Percentiles rank a stretch among this genome's conserved stretches.
These are phyloP conservation scores for Polyodon spathula DNA, from an alignment of 2,113 vertebrate genomes.

Conservation along the genomic window DNA sequence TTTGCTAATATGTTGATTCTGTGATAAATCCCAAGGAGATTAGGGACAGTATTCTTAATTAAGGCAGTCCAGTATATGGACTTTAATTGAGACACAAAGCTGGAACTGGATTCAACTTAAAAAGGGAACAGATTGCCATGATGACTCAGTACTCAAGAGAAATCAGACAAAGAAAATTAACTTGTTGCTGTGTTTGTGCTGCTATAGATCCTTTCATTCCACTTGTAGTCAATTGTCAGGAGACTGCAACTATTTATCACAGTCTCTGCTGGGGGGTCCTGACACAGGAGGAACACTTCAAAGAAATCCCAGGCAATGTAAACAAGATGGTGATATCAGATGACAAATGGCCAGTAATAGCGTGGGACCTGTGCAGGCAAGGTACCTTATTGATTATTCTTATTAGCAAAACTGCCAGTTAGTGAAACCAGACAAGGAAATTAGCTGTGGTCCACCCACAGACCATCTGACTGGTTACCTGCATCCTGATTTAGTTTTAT, in stretches of 20 bases:
- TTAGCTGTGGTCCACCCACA: constrained; percentile 51
- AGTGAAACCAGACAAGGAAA: constrained; percentile 48
- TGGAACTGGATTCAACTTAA: constrained; percentile 58
- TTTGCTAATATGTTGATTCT: too few species aligned
- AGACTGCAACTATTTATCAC: constrained; percentile 57
- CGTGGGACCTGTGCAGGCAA: constrained; percentile 30
- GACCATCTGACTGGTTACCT: constrained; percentile 49
- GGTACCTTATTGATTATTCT: constrained; percentile 67
- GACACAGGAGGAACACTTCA: constrained; percentile 17
- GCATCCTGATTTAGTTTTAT: too few species aligned
- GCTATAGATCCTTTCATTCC: constrained; percentile 55
- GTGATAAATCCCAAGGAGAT: too few species aligned
- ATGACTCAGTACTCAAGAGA: constrained; percentile 44
- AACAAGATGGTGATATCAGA: constrained; percentile 54
- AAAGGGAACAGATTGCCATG: constrained; percentile 27
- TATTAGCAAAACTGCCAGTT: constrained; percentile 64
- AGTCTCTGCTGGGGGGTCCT: constrained; percentile 5
- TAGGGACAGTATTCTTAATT: constrained; percentile 14
- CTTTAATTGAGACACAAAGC: constrained; percentile 10
- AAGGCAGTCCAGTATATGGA: constrained; percentile 5
- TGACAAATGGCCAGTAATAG: constrained; percentile 55
- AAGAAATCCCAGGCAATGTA: constrained; percentile 27
- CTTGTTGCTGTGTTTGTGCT: constrained; percentile 36
- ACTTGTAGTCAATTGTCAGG: constrained; percentile 55
- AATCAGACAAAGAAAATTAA: constrained; percentile 52